Percentiles rank a stretch among this genome's conserved stretches.
Evolutionary conservation across 2,797 vertebrate genomes (phyloP).

Genomic region (Coluber constrictor): DNA sequence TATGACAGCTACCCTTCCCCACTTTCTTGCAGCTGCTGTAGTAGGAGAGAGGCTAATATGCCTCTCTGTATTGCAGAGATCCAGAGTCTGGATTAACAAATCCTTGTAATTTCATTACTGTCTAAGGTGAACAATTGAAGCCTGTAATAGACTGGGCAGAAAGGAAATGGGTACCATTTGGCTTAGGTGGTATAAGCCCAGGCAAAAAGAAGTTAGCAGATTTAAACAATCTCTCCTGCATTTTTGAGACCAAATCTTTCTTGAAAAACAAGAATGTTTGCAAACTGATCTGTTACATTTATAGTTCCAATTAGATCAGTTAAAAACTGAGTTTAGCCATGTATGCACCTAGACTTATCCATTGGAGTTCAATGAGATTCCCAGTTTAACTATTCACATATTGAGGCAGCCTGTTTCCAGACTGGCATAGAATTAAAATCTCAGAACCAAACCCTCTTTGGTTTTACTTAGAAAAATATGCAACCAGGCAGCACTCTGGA

Average conservation of each 20-base stretch:
- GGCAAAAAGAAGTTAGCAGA: not conserved
- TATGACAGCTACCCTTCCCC: slow-evolving; percentile 1
- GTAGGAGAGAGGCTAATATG: not conserved
- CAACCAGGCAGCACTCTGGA: not conserved
- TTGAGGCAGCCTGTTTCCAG: not conserved
- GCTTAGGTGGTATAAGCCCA: not conserved
- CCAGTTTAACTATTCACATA: not conserved
- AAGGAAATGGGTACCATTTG: slow-evolving; percentile 15
- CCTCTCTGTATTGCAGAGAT: slow-evolving; percentile 4
- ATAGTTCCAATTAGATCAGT: not conserved
- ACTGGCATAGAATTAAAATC: not conserved
- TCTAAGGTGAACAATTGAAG: not conserved
- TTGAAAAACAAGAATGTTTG: not conserved
- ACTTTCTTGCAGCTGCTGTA: slow-evolving; percentile 10
- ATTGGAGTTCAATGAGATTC: not conserved
- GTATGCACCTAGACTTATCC: not conserved
- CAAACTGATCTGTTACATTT: not conserved
- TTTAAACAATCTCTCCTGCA: not conserved
- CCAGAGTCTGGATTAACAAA: slow-evolving; percentile 12
- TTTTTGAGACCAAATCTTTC: not conserved
- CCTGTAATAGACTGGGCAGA: not conserved
- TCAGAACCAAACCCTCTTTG: not conserved
- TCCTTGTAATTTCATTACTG: slow-evolving; percentile 16
- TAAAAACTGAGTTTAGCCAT: not conserved
- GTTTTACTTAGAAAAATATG: not conserved